Evolutionary conservation across 2,797 vertebrate species (phyloP), one percentile per base, ranked within the genome.

Genomic region (Myoxocephalus aenaeus): DNA sequence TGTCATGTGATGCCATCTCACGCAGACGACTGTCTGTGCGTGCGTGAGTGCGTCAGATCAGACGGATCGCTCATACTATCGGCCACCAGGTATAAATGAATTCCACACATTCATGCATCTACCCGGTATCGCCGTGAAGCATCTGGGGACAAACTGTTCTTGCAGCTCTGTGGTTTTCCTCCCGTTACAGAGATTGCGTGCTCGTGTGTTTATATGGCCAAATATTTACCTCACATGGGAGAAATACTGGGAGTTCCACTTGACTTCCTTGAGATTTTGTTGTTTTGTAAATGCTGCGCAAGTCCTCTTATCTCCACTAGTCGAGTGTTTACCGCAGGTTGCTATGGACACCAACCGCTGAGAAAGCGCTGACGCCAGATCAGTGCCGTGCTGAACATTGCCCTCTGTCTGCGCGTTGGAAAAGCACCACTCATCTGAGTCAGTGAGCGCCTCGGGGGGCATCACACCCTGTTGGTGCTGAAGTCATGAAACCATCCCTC

Each of bases 181-280:
- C 48, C 20, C 13, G 6, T 70, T 75, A 72, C 66, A 15, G 4
- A 34, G 61, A 61, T 79, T 66, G 25, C 14, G 3, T 53, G 29
- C 18, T 27, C 70, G 44, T 71, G 65, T 85, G 38, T 72, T 48
- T 77, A 75, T 25, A 79, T 58, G 71, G 64, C 81, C 54, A 80
- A 42, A 81, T 57, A 6, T 75, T 70, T 36, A 56, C 29, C 44
- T 4, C 11, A 3, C 22, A 68, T 72, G 61, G 42, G 85, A 27
- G 25, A 91, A 91, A 89, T 65, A 83, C 64, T 83, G 91, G 91
- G 56, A 92, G 85, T 92, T 92, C 94, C 93, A 90, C 78, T 79
- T 85, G 25, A 65, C 69, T 36, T 81, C 7, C 53, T 54, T 40
- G 57, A 67, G 38, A 65, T 65, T 13, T 34, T 44, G 62, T 51